Evolutionary conservation across 1,140 invertebrate species (phyloP).

Genomic region (Euwallacea similis): DNA sequence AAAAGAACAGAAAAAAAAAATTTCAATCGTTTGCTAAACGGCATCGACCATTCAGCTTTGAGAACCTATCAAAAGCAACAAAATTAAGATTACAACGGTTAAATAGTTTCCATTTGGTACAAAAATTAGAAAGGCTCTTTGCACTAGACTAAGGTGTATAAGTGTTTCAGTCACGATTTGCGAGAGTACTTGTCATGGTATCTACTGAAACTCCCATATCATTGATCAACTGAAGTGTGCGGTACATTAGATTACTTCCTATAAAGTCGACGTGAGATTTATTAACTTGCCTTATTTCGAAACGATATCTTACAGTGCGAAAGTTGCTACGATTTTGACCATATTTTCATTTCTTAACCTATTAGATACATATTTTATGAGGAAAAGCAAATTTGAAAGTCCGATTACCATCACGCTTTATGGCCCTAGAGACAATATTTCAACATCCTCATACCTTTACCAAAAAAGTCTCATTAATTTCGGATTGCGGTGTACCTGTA

Average conservation of each 20-base stretch:
- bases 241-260: conserved; percentile 21
- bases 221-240: conserved; percentile 26
- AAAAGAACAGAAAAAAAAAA: no score
- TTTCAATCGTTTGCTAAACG: background rate
- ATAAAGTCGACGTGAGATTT: background rate
- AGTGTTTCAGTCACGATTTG: conserved; percentile 42
- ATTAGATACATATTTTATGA: no score
- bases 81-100: background rate
- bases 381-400: no score
- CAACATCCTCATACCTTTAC: no score
- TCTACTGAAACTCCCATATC: conserved; percentile 23
- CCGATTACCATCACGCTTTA: no score
- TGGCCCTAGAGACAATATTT: no score
- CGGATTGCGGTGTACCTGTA: no score
- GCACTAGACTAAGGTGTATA: conserved; percentile 4
- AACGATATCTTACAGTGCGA: no score
- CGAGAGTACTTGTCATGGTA: conserved; percentile 35
- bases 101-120: background rate
- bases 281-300: conserved; percentile 7
- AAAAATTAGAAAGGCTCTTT: conserved; percentile 41
- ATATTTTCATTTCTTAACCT: no score
- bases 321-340: no score
- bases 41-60: background rate
- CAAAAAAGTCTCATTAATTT: no score
- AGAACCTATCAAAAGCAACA: background rate